A percentile compares a stretch with the other conserved stretches of the same genome.
These are phyloP conservation scores for Trachops cirrhosus DNA, from an alignment of 2,797 vertebrate species.

Conservation along the genomic window DNA sequence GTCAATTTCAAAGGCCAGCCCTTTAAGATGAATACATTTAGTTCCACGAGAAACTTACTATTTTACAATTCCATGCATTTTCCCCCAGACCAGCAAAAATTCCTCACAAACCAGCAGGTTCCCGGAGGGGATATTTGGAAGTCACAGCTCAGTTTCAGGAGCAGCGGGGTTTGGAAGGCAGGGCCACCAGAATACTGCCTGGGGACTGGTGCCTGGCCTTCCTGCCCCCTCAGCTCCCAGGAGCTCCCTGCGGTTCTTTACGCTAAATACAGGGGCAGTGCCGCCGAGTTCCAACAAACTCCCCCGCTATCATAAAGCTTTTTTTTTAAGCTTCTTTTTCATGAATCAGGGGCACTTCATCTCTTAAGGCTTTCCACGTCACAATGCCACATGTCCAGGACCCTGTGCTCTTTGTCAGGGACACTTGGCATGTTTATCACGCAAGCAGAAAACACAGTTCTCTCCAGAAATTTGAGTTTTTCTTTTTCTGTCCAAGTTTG, in stretches of 20 bases:
- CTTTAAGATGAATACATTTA: conserved; percentile 48
- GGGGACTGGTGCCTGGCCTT: not conserved
- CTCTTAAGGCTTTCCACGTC: conserved; percentile 20
- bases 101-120: not conserved
- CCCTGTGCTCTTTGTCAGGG: conserved; percentile 21
- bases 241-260: not conserved
- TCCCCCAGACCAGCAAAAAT: conserved; percentile 31
- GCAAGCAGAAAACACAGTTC: conserved; percentile 36
- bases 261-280: not conserved
- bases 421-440: not conserved
- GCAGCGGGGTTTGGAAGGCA: conserved; percentile 25
- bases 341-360: conserved; percentile 14
- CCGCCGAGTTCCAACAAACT: not conserved
- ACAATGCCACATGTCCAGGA: conserved; percentile 36
- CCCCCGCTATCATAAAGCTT: not conserved
- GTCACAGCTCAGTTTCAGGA: not conserved
- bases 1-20: conserved; percentile 31
- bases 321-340: not conserved
- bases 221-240: not conserved
- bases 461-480: conserved; percentile 32
- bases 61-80: conserved; percentile 5
- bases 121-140: not conserved
- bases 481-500: conserved; percentile 45
- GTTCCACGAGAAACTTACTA: conserved; percentile 18
- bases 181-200: not conserved